Evolutionary conservation across 2,888 invertebrate genomes (phyloP), one percentile per base, ranked within the genome.

Genomic region (Calliopum simillimum): DNA sequence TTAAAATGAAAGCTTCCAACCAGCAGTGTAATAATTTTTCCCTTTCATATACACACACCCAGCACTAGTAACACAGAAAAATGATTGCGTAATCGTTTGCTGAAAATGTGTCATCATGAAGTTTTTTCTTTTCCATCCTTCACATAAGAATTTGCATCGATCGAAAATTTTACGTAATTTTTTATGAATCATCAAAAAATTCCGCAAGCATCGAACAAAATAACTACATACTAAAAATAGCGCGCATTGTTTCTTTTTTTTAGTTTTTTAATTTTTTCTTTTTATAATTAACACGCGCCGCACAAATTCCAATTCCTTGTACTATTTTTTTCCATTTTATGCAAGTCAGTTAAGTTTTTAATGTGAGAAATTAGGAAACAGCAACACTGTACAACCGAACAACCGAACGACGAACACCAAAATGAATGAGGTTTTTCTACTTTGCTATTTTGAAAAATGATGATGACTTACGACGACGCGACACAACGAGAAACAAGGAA

Each of bases 401-500:
- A 72, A 75, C 47, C 69, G 33, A 8, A 33, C 33, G 8, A 75
- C 76, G 58, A 68, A 74, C 69, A 62, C 69, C 49, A 67, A 25
- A 68, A 69, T 75, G 59, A 33, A 33, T 49, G 33, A 51, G 16
- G 16, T 11, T 25, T 33, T 19, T 55, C 47, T 58, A 12, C 44
- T 63, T 69, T 33, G 33, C 68, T 69, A 14, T 62, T 33, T 56
- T 64, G 51, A 65, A 16, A 65, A 65, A n/a, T n/a, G n/a, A n/a
- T n/a, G n/a, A n/a, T n/a, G n/a, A n/a, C n/a, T n/a, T n/a, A n/a
- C n/a, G n/a, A n/a, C 82, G 79, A 82, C 80, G 77, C 77, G 76
- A 81, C n/a, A n/a, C n/a, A n/a, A 80, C 80, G 75, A 79, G 78
- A 77, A 81, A 77, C 82, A 84, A 86, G 84, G 41, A 44, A 51